Conservation (phyloP, 1,140 invertebrate genomes). For the Drosophila sproati region DNA sequence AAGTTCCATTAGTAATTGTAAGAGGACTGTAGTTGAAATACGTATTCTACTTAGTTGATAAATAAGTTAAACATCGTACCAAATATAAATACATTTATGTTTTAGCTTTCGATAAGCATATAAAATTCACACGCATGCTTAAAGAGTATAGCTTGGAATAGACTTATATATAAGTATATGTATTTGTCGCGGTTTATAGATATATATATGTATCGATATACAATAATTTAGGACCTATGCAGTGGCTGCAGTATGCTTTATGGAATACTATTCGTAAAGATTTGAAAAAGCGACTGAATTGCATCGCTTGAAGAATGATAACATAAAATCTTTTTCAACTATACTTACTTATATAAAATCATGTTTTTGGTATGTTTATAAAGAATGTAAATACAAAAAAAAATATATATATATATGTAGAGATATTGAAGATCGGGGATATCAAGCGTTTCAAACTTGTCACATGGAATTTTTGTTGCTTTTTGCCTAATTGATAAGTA, state of each 20-base stretch:
- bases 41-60: conserved; percentile 25
- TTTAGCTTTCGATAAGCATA: conserved; percentile 17
- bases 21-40: conserved; percentile 3
- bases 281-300: conserved; percentile 52
- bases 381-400: conserved; percentile 7
- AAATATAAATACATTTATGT: conserved; percentile 19
- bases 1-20: conserved; percentile 34
- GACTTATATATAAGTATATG: conserved; percentile 34
- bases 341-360: conserved; percentile 16
- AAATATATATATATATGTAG: background rate
- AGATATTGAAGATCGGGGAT: conserved; percentile 24
- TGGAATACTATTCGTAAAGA: conserved; percentile 68
- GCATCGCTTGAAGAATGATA: conserved; percentile 20
- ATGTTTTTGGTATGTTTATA: conserved; percentile 6
- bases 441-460: conserved; percentile 57
- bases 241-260: conserved; percentile 54
- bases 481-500: conserved; percentile 38
- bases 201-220: conserved; percentile 41
- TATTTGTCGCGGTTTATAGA: conserved; percentile 8
- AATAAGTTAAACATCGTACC: conserved; percentile 23
- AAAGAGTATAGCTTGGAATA: conserved; percentile 52
- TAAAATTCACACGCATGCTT: conserved; percentile 54
- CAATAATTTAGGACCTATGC: conserved; percentile 35
- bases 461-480: conserved; percentile 39
- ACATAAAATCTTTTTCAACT: conserved; percentile 25